Evolutionary conservation across 2,888 invertebrate species (phyloP).

Genomic region (Ceramica pisi): DNA sequence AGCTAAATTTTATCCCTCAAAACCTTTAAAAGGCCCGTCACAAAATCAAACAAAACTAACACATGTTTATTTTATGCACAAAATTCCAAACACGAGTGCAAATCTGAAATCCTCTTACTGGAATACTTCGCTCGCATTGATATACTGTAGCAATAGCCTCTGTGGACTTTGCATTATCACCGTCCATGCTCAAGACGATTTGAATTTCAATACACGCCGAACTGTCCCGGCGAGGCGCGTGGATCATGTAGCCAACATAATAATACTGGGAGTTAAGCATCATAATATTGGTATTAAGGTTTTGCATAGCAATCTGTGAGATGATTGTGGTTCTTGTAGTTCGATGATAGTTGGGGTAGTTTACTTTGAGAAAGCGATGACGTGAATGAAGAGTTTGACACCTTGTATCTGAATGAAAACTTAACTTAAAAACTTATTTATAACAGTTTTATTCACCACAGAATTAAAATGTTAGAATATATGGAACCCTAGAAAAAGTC

Average conservation of each 20-base stretch:
- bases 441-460: neutral
- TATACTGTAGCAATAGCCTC: constrained; percentile 75
- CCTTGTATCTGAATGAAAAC: too few species aligned
- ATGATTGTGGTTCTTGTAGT: constrained; percentile 37
- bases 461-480: too few species aligned
- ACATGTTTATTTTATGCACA: constrained; percentile 55
- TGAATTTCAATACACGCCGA: constrained; percentile 77
- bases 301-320: constrained; percentile 49
- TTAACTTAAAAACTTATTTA: neutral
- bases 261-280: constrained; percentile 51
- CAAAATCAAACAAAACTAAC: constrained; percentile 21
- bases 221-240: constrained; percentile 42
- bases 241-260: constrained; percentile 56
- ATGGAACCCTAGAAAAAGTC: too few species aligned
- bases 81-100: constrained; percentile 52
- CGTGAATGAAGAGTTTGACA: neutral
- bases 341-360: constrained; percentile 9
- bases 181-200: constrained; percentile 71
- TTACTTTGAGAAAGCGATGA: constrained; percentile 6
- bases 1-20: neutral
- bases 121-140: constrained; percentile 71
- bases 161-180: constrained; percentile 74
- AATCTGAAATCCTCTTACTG: constrained; percentile 66
- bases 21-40: neutral
- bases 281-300: constrained; percentile 56